These are phyloP conservation scores for Pyrgilauda ruficollis DNA, from an alignment of 2,113 vertebrate genomes.

Conservation along the genomic window DNA sequence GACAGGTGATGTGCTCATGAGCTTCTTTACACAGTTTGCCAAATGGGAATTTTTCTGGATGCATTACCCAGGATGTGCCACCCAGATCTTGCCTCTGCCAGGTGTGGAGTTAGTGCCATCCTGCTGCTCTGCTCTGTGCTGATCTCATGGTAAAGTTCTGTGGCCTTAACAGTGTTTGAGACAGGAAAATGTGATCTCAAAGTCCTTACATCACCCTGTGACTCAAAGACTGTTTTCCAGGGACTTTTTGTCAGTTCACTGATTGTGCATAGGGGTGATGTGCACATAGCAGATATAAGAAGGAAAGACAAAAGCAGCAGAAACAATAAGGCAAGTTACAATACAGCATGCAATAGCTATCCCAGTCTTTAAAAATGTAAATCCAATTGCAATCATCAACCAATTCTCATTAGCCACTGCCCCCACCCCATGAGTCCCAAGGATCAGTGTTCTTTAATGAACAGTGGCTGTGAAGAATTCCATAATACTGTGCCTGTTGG, in stretches of 20 bases:
- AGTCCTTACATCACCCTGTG: not conserved
- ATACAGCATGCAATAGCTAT: fast-evolving
- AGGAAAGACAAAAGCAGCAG: not conserved
- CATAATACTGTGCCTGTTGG: not conserved
- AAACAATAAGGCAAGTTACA: not conserved
- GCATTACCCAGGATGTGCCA: fast-evolving
- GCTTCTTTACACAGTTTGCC: fast-evolving
- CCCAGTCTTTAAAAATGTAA: not conserved
- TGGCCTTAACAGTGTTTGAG: not conserved
- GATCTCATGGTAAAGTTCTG: not conserved
- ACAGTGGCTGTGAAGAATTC: not conserved
- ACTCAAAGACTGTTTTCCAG: not conserved
- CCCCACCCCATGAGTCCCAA: not conserved
- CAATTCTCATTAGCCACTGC: not conserved
- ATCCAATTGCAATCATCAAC: not conserved
- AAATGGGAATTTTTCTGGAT: not conserved
- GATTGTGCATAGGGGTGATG: not conserved
- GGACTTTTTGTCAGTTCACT: not conserved
- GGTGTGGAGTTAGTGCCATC: not conserved
- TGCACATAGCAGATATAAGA: fast-evolving
- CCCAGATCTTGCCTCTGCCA: not conserved
- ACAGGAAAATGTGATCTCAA: fast-evolving
- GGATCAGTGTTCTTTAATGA: not conserved
- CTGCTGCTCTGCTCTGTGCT: not conserved
- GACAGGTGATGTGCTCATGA: not conserved